phyloP scores from a whole-genome alignment of 2,888 invertebrate genomes.

The Parnassius orleans region DNA sequence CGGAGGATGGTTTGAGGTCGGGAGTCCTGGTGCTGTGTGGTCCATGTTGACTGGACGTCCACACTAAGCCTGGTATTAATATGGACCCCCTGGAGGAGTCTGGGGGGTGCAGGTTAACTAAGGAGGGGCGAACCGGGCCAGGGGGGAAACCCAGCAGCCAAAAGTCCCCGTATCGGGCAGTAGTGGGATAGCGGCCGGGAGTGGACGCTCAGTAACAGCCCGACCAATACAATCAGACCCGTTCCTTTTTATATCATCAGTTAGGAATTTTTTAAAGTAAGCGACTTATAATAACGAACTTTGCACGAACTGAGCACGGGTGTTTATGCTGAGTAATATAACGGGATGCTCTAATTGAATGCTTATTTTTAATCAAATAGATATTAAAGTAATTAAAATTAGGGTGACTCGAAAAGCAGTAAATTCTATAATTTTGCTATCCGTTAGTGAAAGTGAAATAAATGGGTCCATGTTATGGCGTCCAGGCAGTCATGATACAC shows the following conservation, averaged over 20 bases:
- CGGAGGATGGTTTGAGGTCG: constrained; percentile 94
- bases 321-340: no score
- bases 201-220: constrained; percentile 94
- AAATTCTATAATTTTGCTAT: no score
- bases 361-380: no score
- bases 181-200: constrained; percentile 99
- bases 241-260: constrained; percentile 51
- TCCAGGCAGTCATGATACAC: no score
- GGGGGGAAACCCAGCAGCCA: constrained; percentile 99
- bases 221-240: constrained; percentile 76
- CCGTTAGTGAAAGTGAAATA: no score
- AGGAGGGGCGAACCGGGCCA: constrained; percentile 83
- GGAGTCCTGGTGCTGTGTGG: constrained; percentile 76
- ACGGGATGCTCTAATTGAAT: no score
- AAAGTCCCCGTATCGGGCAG: constrained; percentile 99
- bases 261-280: no score
- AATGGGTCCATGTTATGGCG: no score
- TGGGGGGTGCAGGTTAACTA: constrained; percentile 24
- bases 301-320: no score
- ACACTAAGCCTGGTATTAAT: constrained; percentile 98
- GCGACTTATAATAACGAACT: no score
- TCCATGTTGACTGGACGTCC: constrained; percentile 92
- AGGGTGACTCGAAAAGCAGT: no score
- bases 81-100: constrained; percentile 95
- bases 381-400: no score